phyloP scores from a whole-genome alignment of 2,888 invertebrate genomes.

The Caenorhabditis macrosperma region DNA sequence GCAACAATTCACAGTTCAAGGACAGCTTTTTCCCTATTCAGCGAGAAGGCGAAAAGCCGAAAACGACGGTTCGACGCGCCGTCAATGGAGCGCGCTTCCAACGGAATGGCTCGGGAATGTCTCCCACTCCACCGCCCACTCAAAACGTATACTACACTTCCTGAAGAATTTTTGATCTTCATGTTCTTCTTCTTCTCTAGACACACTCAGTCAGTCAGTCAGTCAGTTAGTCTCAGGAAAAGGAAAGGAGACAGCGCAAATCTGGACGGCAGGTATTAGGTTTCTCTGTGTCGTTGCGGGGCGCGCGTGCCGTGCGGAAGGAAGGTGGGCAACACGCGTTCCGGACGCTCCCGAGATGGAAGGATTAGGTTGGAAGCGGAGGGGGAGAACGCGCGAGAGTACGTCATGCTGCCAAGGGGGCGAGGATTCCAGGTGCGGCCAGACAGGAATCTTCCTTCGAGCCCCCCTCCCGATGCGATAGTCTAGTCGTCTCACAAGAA shows the following conservation, averaged over 20 bases:
- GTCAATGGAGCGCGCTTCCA: not conserved
- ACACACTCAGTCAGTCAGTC: slow-evolving; percentile 13
- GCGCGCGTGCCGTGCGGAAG: slow-evolving; percentile 6
- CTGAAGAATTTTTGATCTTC: not conserved
- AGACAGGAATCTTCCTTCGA: not conserved
- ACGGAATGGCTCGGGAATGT: not conserved
- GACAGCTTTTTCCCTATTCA: not conserved
- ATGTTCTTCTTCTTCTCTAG: slow-evolving; percentile 12
- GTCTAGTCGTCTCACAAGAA: too few species aligned
- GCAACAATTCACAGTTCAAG: not conserved
- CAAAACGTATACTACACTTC: slow-evolving; percentile 22
- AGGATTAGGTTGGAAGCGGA: slow-evolving; percentile 13
- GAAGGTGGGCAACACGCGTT: slow-evolving; percentile 29
- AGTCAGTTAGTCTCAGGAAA: slow-evolving; percentile 1
- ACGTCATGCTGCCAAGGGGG: slow-evolving; percentile 1
- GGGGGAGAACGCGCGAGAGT: not conserved
- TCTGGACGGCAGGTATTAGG: slow-evolving; percentile 49
- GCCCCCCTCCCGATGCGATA: too few species aligned
- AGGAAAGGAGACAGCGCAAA: slow-evolving; percentile 33
- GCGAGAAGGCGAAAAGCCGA: not conserved
- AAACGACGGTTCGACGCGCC: not conserved
- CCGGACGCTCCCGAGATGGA: slow-evolving; percentile 50
- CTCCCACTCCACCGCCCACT: slow-evolving; percentile 7
- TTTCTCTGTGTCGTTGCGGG: too few species aligned
- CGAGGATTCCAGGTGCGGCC: slow-evolving; percentile 4